Evolutionary conservation across 2,797 vertebrate species (phyloP).

Genomic region (Sebastes dallii): DNA sequence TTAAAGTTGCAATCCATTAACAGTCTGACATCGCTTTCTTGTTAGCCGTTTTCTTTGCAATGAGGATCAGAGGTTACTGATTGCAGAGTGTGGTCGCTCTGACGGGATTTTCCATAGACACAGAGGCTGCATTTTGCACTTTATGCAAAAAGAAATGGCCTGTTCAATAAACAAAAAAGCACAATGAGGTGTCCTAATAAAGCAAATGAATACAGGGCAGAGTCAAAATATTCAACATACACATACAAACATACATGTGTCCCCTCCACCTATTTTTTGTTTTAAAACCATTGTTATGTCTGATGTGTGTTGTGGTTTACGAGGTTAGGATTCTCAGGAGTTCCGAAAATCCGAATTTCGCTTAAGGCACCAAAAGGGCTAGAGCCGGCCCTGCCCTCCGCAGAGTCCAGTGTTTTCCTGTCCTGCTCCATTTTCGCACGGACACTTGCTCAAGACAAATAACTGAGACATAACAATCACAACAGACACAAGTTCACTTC

Average conservation of each 20-base stretch:
- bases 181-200: not conserved
- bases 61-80: not conserved
- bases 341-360: too few species aligned
- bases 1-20: not conserved
- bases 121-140: not conserved
- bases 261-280: too few species aligned
- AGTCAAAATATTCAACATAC: not conserved
- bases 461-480: not conserved
- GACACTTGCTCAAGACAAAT: not conserved
- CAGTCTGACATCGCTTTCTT: not conserved
- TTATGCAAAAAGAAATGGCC: not conserved
- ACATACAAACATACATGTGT: too few species aligned
- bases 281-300: too few species aligned
- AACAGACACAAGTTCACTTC: not conserved
- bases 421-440: not conserved
- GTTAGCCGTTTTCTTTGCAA: not conserved
- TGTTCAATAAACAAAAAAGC: not conserved
- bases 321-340: too few species aligned
- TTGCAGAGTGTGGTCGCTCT: not conserved
- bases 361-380: not conserved
- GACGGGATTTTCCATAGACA: not conserved
- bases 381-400: not conserved
- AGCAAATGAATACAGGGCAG: not conserved
- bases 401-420: not conserved
- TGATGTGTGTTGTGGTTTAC: too few species aligned